Evolutionary conservation across 2,888 invertebrate genomes (phyloP).

Genomic region (Cheilosia vernalis): DNA sequence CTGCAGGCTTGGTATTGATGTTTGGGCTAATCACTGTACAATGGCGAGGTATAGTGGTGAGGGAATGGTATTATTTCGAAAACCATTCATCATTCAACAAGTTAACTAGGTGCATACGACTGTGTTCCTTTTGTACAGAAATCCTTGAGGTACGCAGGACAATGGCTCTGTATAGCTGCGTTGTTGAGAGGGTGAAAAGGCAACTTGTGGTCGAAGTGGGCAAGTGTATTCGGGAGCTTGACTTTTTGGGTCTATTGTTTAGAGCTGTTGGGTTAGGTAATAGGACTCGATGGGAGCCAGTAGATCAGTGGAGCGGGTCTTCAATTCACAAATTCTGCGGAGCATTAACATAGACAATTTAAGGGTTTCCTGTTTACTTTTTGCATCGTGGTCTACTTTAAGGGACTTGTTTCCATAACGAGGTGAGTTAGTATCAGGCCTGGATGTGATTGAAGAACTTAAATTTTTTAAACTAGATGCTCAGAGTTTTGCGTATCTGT

Average conservation of each 20-base stretch:
- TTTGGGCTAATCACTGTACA: conserved; percentile 39
- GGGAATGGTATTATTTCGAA: background rate
- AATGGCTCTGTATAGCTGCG: conserved; percentile 7
- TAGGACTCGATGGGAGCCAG: no score
- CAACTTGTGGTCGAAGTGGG: conserved; percentile 24
- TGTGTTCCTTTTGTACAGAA: conserved; percentile 16
- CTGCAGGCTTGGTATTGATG: conserved; percentile 29
- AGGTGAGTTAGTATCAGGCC: no score
- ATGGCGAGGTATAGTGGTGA: background rate
- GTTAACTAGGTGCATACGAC: conserved; percentile 1
- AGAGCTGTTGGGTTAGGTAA: no score
- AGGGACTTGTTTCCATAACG: no score
- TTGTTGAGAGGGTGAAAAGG: conserved; percentile 23
- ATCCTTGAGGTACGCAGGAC: conserved; percentile 6
- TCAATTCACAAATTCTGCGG: no score
- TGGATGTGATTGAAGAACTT: no score
- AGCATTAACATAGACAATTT: no score
- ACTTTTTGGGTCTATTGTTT: conserved; percentile 1
- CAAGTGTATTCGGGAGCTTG: background rate
- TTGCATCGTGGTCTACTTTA: no score
- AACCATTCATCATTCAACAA: conserved; percentile 20
- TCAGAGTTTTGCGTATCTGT: no score
- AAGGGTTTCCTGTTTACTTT: no score
- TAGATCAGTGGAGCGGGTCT: no score
- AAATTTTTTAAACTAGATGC: no score